Base-by-base conservation (phyloP, 1,140 invertebrate genomes). In the Monochamus saltuarius region DNA sequence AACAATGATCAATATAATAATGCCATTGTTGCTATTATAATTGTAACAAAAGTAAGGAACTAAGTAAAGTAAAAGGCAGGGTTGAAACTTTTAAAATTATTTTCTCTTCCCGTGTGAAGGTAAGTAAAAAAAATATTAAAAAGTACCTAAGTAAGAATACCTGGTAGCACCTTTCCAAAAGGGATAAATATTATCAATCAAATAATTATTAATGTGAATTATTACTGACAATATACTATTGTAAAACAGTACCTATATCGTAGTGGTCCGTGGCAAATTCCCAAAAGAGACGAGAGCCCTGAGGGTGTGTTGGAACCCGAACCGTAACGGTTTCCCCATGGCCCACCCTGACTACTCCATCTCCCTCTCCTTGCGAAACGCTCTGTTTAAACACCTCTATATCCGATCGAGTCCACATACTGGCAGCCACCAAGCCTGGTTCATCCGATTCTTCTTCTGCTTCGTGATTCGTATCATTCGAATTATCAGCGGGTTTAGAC, bases 201-300 rank as follows among this genome's bases (percentile, higher is more conserved):
- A n/a, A n/a, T n/a, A n/a, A n/a, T n/a, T n/a, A n/a, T n/a, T n/a
- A n/a, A n/a, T n/a, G n/a, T n/a, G n/a, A n/a, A n/a, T n/a, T n/a
- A n/a, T n/a, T n/a, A n/a, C n/a, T n/a, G n/a, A n/a, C n/a, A n/a
- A n/a, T n/a, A 42, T 42, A 42, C 7, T 42, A 17, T 4, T 39
- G 40, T 37, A 2, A 53, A n/a, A n/a, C 13, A 7, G 36, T 66
- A 83, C 82, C 82, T 70, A 99, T 95, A 75, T 99, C 98, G 77
- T 98, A 99, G 70, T 87, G 88, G 76, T 99, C 98, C 0, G 97
- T 99, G 7, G 96, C 95, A 79, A 99, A 99, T 81, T 99, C 98
- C 97, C 97, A 99, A 77, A 96, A 98, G n/a, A 99, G 79, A 72
- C 92, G 92, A 1, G 89, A 87, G 0, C 97, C 97, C 72, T 95